phyloP scores from a whole-genome alignment of 2,113 vertebrate genomes.

The Neodontobutis hainanensis region DNA sequence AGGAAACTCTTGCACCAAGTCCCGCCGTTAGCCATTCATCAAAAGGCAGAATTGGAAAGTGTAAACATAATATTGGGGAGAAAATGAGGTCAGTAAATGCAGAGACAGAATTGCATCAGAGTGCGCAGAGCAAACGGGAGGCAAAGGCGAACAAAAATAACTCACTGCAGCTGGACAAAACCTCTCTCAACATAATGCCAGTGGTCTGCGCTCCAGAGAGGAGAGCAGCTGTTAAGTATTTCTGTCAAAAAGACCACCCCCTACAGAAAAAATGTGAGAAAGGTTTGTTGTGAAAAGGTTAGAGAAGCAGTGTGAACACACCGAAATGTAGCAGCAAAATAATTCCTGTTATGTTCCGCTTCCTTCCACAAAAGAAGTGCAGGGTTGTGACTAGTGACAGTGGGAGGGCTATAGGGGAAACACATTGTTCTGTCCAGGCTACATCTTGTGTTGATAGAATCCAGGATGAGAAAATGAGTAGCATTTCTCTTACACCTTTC shows the following conservation, averaged over 20 bases:
- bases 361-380: conserved; percentile 15
- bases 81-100: conserved; percentile 73
- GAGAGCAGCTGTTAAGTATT: conserved; percentile 73
- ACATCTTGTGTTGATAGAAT: conserved; percentile 45
- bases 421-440: conserved; percentile 35
- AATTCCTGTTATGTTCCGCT: conserved; percentile 47
- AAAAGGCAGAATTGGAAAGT: conserved; percentile 42
- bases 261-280: conserved; percentile 14
- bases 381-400: conserved; percentile 22
- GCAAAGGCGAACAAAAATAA: conserved; percentile 69
- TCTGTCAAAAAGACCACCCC: conserved; percentile 42
- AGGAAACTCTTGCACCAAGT: conserved; percentile 36
- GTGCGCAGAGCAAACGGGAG: conserved; percentile 34
- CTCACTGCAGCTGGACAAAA: conserved; percentile 67
- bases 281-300: conserved; percentile 44
- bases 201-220: conserved; percentile 66
- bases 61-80: conserved; percentile 59
- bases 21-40: conserved; percentile 46
- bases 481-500: conserved; percentile 38
- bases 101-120: conserved; percentile 54
- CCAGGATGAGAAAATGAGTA: conserved; percentile 41
- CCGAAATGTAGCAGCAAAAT: conserved; percentile 53
- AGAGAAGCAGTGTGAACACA: conserved; percentile 34
- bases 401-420: conserved; percentile 20
- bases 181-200: conserved; percentile 50